phyloP scores from a whole-genome alignment of 2,888 invertebrate genomes.

The Uropetala carovei region DNA sequence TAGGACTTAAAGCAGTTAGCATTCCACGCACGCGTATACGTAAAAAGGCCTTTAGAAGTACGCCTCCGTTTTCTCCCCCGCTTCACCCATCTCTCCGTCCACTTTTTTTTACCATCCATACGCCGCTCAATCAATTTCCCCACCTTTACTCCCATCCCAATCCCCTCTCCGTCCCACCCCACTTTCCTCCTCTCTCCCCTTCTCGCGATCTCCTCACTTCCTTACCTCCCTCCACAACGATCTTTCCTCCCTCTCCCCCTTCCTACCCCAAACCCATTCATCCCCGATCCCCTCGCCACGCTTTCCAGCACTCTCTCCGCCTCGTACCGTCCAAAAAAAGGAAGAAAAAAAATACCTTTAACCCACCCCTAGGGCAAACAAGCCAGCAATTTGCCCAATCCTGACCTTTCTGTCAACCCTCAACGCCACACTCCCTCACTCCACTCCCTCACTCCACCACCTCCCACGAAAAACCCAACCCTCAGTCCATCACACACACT shows the following conservation, averaged over 20 bases:
- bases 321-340: background rate
- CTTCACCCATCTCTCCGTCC: slow-evolving; percentile 29
- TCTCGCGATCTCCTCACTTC: background rate
- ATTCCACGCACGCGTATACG: too few relatives aligned
- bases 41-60: background rate
- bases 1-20: background rate
- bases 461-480: background rate
- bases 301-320: background rate
- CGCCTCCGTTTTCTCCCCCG: background rate
- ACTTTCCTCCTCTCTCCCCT: background rate
- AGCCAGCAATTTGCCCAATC: slow-evolving; percentile 56
- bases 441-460: too few relatives aligned
- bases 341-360: background rate
- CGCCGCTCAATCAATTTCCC: slow-evolving; percentile 46
- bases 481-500: background rate
- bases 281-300: slow-evolving; percentile 3
- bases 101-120: background rate
- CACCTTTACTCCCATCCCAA: too few relatives aligned
- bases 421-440: too few relatives aligned
- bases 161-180: background rate
- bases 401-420: background rate
- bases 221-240: background rate
- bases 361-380: slow-evolving; percentile 24
- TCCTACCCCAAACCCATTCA: background rate
- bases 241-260: background rate